phyloP scores from a whole-genome alignment of 2,888 invertebrate genomes.

The Philaethria dido region DNA sequence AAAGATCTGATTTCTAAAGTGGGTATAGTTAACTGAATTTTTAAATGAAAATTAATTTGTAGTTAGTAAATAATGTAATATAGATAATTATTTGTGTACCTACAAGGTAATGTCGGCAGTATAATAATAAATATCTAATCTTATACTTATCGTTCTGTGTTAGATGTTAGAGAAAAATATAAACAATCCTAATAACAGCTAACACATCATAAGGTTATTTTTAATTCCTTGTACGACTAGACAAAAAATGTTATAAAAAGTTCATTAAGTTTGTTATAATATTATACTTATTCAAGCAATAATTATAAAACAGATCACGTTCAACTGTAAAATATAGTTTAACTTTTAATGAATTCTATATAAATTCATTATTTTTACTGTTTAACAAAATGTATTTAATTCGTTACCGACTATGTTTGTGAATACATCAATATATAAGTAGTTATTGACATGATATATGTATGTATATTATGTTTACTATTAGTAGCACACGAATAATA shows the following conservation, averaged over 20 bases:
- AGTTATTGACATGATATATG: neutral
- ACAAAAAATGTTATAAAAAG: neutral
- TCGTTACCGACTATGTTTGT: neutral
- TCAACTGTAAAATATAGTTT: neutral
- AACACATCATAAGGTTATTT: neutral
- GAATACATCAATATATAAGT: neutral
- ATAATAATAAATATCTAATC: slow-evolving; percentile 41
- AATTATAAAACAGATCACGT: neutral
- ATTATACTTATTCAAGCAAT: neutral
- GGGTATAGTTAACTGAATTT: neutral
- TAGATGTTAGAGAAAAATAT: slow-evolving; percentile 33
- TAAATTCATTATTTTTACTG: neutral
- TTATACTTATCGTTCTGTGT: slow-evolving; percentile 38
- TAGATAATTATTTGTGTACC: slow-evolving; percentile 17
- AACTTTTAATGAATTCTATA: too few relatives aligned
- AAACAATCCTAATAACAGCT: slow-evolving; percentile 10
- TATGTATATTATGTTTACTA: neutral
- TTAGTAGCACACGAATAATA: neutral
- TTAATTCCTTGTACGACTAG: neutral
- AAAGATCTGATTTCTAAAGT: neutral
- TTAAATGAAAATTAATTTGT: neutral
- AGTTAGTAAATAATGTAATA: neutral
- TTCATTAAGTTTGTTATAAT: neutral
- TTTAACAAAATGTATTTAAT: neutral
- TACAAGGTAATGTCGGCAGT: slow-evolving; percentile 37